Evolutionary conservation across 2,888 invertebrate species (phyloP).

Genomic region (Sabellastarte sp.): DNA sequence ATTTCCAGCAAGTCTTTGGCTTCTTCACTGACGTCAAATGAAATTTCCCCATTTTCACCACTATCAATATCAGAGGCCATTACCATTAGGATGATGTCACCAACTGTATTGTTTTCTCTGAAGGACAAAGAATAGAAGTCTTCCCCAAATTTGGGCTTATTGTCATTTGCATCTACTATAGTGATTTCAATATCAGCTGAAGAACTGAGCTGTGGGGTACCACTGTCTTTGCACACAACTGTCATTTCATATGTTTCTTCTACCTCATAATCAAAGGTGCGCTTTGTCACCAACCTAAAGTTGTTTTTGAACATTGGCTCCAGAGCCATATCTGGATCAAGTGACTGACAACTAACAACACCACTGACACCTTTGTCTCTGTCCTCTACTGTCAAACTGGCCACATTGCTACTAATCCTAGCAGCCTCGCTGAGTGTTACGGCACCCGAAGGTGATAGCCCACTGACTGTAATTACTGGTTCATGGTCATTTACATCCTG

Average conservation of each 20-base stretch:
- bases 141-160: background rate
- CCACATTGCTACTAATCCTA: conserved; percentile 44
- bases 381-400: conserved; percentile 48
- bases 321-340: conserved; percentile 23
- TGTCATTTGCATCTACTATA: conserved; percentile 3
- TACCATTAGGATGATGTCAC: background rate
- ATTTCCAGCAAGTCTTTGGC: conserved; percentile 7
- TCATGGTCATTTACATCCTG: conserved; percentile 2
- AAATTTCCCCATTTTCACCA: conserved; percentile 77
- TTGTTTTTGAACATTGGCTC: background rate
- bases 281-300: background rate
- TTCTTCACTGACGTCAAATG: conserved; percentile 58
- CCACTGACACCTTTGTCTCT: conserved; percentile 49
- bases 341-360: conserved; percentile 45
- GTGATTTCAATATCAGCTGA: background rate
- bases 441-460: background rate
- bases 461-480: background rate
- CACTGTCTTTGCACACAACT: conserved; percentile 2
- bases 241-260: background rate
- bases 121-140: background rate
- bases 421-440: conserved; percentile 39
- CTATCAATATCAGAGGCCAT: conserved; percentile 83
- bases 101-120: conserved; percentile 2
- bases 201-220: background rate
- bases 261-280: background rate